These are phyloP conservation scores for Willowsia nigromaculata DNA, from an alignment of 2,888 invertebrate genomes.

Conservation along the genomic window DNA sequence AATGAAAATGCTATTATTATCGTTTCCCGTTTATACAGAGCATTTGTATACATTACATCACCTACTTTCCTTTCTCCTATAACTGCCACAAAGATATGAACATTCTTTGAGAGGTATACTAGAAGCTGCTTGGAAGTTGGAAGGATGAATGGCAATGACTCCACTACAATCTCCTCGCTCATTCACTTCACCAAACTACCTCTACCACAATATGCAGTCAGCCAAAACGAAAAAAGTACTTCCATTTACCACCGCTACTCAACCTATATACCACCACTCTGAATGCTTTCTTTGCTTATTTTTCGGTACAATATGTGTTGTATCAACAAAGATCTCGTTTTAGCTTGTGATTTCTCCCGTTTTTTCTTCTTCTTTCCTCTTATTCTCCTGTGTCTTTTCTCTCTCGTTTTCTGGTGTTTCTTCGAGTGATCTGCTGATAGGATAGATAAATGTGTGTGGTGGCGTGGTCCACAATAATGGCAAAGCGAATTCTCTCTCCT, in stretches of 20 bases:
- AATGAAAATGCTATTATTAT: conserved; percentile 26
- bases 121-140: background rate
- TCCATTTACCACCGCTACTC: background rate
- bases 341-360: background rate
- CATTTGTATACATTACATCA: conserved; percentile 20
- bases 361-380: background rate
- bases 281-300: background rate
- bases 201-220: background rate
- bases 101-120: background rate
- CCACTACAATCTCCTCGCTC: background rate
- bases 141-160: background rate
- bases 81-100: background rate
- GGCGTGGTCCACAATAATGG: conserved; percentile 9
- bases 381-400: background rate
- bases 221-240: background rate
- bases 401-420: background rate
- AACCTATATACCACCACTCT: background rate
- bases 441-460: conserved; percentile 40
- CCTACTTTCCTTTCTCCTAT: background rate
- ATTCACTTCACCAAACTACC: background rate
- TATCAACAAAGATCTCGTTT: conserved; percentile 27
- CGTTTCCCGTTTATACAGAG: conserved; percentile 7
- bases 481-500: conserved; percentile 20
- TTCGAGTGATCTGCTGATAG: conserved; percentile 38
- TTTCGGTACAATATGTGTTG: conserved; percentile 14